A percentile compares a stretch with the other conserved stretches of the same genome.
Conservation (phyloP, 2,113 vertebrate species). For the Eonycteris spelaea region DNA sequence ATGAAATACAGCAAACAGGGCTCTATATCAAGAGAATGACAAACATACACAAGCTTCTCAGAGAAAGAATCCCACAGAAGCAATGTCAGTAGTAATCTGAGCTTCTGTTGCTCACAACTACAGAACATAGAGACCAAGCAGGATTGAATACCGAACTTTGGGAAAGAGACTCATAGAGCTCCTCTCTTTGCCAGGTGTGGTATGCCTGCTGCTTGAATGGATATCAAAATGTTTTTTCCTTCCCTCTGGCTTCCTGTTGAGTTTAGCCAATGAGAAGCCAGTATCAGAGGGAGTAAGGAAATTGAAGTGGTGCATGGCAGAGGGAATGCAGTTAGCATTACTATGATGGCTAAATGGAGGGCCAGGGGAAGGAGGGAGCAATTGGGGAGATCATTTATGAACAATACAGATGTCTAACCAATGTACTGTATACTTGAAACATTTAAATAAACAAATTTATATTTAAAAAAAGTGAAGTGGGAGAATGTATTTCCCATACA, state of each 20-base stretch:
- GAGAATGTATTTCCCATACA: not conserved
- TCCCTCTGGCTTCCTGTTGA: not conserved
- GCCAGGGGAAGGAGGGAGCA: too few species aligned
- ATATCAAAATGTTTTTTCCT: not conserved
- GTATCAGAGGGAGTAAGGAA: not conserved
- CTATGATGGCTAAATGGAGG: too few species aligned
- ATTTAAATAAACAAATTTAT: too few species aligned
- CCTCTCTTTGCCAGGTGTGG: not conserved
- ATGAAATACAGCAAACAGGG: not conserved
- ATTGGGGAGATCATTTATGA: too few species aligned
- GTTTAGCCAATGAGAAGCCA: not conserved
- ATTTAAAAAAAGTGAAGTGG: not conserved
- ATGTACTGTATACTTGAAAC: too few species aligned
- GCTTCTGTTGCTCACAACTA: not conserved
- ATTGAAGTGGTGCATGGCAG: too few species aligned
- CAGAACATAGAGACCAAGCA: not conserved
- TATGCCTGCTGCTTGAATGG: not conserved
- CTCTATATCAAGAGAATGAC: not conserved
- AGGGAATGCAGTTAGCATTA: too few species aligned
- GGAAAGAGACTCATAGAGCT: not conserved
- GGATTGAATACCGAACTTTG: not conserved
- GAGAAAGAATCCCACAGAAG: not conserved
- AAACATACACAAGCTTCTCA: not conserved
- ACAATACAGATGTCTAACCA: too few species aligned
- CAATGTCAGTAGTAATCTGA: accelerated